Base-by-base conservation (phyloP, 37 sponge, comb jelly and placozoan genomes). In the Mnemiopsis leidyi region DNA sequence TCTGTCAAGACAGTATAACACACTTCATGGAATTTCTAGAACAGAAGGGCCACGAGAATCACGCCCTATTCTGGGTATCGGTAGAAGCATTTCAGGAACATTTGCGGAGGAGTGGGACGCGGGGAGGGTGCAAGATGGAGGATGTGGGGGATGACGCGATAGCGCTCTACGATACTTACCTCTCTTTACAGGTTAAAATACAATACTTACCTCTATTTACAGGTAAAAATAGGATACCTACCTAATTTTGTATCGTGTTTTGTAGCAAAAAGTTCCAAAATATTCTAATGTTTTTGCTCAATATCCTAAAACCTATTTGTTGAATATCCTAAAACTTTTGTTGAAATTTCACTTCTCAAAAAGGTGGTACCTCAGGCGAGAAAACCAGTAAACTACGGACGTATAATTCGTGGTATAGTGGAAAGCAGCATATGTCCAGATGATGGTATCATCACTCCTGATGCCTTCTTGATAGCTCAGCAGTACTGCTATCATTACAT, bases 401-500 rank as follows among this genome's bases (percentile, higher is more conserved):
- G 90, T 36, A 85, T 85, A 29, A 85, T 85, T 9, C 90, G 90
- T 1, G 90, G 90, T 25, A 85, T 85, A 39, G 90, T 85, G 61
- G 90, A 85, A 61, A 85, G 90, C 35, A 32, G 90, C 39, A 85
- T 85, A 23, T 32, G 48, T 26, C 90, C 90, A 36, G 90, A 85
- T 23, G 61, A 85, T 33, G 90, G 90, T 16, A 39, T 85, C 29
- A 85, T 85, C 5, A 39, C 90, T 39, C 61, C 90, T n/a, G 90
- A 85, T 21, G 90, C 90, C 25, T 85, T 85, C 30, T 28, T 32
- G 90, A 85, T 85, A 38, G 32, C 90, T 3, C 90, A 85, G 25
- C 90, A 85, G 25, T 85, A 85, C 90, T 85, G 90, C 29, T 85
- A 85, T 37, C 90, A 85, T 26, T 85, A 85, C 90, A 85, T 85